Evolutionary conservation across 2,113 vertebrate genomes (phyloP).

Genomic region (Stegastes partitus): DNA sequence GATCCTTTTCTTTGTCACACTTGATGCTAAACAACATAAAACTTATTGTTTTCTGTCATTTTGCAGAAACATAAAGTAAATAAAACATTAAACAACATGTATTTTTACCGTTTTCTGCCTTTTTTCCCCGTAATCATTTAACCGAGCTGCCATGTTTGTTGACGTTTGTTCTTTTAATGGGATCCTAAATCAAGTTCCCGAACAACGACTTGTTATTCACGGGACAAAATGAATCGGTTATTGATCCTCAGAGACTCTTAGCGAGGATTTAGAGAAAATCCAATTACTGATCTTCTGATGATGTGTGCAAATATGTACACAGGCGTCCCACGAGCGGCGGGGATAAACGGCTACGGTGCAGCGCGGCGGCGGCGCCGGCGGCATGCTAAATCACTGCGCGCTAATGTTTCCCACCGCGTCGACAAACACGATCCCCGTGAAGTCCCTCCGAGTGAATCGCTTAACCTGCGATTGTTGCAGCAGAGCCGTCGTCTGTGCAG

Average conservation of each 20-base stretch:
- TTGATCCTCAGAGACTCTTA: not conserved
- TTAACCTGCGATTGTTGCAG: constrained; percentile 1
- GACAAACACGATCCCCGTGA: not conserved
- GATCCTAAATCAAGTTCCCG: constrained; percentile 28
- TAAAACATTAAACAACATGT: too few relatives aligned
- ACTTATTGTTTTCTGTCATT: too few relatives aligned
- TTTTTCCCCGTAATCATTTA: too few relatives aligned
- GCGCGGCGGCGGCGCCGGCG: too few relatives aligned
- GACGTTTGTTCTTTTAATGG: not conserved
- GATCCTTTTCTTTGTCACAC: too few relatives aligned
- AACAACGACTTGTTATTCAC: constrained; percentile 19
- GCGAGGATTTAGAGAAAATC: constrained; percentile 31
- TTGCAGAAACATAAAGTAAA: too few relatives aligned
- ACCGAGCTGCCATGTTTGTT: too few relatives aligned
- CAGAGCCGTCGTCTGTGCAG: not conserved
- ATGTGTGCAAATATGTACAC: not conserved
- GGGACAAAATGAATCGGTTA: constrained; percentile 17
- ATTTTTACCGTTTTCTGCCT: too few relatives aligned
- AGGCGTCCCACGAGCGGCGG: not conserved
- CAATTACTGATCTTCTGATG: constrained; percentile 42
- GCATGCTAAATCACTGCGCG: not conserved
- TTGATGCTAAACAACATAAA: too few relatives aligned
- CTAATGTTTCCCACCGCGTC: constrained; percentile 25
- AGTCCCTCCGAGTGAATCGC: not conserved
- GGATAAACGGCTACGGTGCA: constrained; percentile 3